Evolutionary conservation across 2,888 invertebrate species (phyloP), one percentile per base, ranked within the genome.

Genomic region (Phortica magna): DNA sequence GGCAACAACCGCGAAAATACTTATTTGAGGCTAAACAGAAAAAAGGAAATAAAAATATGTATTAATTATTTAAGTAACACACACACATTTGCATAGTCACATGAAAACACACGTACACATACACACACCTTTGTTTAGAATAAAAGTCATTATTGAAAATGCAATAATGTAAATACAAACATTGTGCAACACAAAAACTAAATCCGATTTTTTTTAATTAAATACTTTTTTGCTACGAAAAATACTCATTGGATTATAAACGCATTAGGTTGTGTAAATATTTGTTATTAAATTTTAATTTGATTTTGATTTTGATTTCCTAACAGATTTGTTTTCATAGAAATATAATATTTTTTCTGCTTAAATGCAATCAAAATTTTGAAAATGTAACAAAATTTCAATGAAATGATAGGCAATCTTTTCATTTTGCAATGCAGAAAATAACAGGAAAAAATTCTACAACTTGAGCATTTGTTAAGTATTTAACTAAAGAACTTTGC

Each of bases 181-280:
- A 31, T 3, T 17, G 48, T 12, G 7, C 14, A 10, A 43, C 14
- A 48, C 48, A 72, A 41, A 57, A 57, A 39, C 14, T 53, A 59
- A 72, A 42, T 19, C 68, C 67, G 73, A 53, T 53, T 73, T 70
- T 73, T 70, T 53, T 17, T 12, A 43, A 22, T 19, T 55, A 53
- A 42, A 6, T 61, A 19, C n/a, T 14, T 9, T 14, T 67, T 73
- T 19, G 42, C 31, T 43, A 48, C 31, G 41, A 48, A 48, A 48
- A 55, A 76, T 64, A 72, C 19, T 59, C 5, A 71, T 12, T 19
- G 12, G 42, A 67, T 42, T 42, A 42, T 42, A 6, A 39, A 67
- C 67, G 7, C 41, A 65, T 39, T 41, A 39, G 41, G n/a, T 41
- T n/a, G n/a, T 65, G 67, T n/a, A 67, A 67, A 67, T 67, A 67